Percentiles rank a stretch among this genome's conserved stretches.
Evolutionary conservation across 1,140 invertebrate genomes (phyloP).

Genomic region (Delia radicum): DNA sequence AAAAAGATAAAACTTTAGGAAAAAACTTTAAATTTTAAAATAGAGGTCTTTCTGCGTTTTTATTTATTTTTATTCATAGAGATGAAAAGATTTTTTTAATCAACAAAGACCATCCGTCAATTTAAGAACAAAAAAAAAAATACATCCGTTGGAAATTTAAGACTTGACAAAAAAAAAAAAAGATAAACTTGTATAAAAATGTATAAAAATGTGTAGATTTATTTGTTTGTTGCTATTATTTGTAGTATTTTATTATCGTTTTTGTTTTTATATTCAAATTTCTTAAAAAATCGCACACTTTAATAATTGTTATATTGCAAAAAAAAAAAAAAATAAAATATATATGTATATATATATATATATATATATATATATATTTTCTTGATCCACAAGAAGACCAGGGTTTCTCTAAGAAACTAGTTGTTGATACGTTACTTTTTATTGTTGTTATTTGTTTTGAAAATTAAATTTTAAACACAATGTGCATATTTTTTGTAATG

Average conservation of each 20-base stretch:
- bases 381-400: not conserved
- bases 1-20: not conserved
- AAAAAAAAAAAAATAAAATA: no score
- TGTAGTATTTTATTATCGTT: not conserved
- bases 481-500: not conserved
- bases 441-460: not conserved
- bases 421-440: not conserved
- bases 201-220: not conserved
- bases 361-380: no score
- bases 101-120: not conserved
- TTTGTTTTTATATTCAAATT: not conserved
- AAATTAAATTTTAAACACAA: not conserved
- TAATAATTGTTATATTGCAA: not conserved
- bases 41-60: not conserved
- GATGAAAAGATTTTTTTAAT: no score
- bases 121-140: not conserved
- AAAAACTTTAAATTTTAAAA: not conserved
- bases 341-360: no score
- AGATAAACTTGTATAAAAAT: not conserved
- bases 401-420: not conserved
- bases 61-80: not conserved
- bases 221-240: not conserved
- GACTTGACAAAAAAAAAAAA: not conserved
- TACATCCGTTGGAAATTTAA: not conserved
- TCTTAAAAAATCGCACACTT: not conserved